Percentiles rank a stretch among this genome's conserved stretches.
Evolutionary conservation across 2,888 invertebrate species (phyloP).

Genomic region (Lithosia quadra): DNA sequence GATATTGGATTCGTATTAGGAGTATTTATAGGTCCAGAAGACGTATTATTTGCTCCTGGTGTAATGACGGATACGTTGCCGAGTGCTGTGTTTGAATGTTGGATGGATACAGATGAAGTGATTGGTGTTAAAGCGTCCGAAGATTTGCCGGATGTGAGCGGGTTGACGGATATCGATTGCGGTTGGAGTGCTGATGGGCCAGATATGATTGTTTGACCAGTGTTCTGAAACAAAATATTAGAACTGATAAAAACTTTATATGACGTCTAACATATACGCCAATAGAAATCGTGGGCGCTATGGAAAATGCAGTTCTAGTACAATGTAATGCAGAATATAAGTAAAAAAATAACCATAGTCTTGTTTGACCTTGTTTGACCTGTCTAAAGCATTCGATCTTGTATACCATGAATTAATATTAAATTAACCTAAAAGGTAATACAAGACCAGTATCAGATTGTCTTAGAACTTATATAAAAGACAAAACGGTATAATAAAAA

Average conservation of each 20-base stretch:
- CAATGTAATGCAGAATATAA: not conserved
- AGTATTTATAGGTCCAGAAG: conserved; percentile 46
- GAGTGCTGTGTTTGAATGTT: conserved; percentile 75
- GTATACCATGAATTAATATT: not conserved
- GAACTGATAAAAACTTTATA: not conserved
- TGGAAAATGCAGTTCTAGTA: not conserved
- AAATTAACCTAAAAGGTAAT: not conserved
- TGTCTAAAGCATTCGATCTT: not conserved
- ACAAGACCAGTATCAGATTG: not conserved
- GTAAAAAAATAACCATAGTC: not conserved
- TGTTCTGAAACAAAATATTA: conserved; percentile 57
- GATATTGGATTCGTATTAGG: conserved; percentile 58
- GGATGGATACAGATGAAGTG: conserved; percentile 73
- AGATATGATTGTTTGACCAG: conserved; percentile 69
- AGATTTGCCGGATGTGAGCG: conserved; percentile 74
- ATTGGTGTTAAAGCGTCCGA: conserved; percentile 71
- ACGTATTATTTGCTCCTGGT: conserved; percentile 47
- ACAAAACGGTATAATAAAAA: not conserved
- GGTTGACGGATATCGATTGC: conserved; percentile 78
- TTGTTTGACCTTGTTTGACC: not conserved
- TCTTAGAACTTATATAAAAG: not conserved
- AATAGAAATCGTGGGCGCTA: no score
- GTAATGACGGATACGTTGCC: conserved; percentile 72
- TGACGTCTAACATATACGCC: no score
- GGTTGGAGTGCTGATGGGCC: conserved; percentile 63